These are phyloP conservation scores for Ammodytes marinus DNA, from an alignment of 2,113 vertebrate species.

Conservation along the genomic window DNA sequence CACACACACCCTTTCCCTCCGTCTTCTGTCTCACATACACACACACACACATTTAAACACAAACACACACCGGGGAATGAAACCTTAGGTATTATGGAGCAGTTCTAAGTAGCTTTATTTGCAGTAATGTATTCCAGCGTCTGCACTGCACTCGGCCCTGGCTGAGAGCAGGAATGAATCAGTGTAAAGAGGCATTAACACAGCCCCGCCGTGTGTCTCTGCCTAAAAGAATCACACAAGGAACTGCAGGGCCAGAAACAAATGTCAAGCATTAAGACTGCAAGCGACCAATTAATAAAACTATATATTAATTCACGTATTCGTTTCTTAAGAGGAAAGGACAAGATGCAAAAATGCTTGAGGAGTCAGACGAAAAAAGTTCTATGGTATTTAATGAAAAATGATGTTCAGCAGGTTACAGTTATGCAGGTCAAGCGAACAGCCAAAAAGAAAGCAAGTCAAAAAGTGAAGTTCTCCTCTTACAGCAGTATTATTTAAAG, in stretches of 20 bases:
- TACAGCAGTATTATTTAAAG: too few relatives aligned
- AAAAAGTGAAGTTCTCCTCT: too few relatives aligned
- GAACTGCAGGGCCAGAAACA: background rate
- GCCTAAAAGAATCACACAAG: conserved; percentile 54
- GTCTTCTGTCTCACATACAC: background rate
- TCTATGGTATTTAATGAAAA: too few relatives aligned
- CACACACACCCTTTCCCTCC: background rate
- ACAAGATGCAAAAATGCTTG: too few relatives aligned
- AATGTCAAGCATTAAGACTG: too few relatives aligned
- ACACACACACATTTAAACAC: conserved; percentile 8
- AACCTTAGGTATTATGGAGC: conserved; percentile 29
- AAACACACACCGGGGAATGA: conserved; percentile 18
- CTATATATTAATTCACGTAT: too few relatives aligned
- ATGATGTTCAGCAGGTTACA: too few relatives aligned
- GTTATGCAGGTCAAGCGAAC: too few relatives aligned
- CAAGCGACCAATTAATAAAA: too few relatives aligned
- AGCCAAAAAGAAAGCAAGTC: too few relatives aligned
- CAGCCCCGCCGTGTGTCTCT: conserved; percentile 32
- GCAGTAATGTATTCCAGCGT: conserved; percentile 51
- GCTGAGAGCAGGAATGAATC: conserved; percentile 49
- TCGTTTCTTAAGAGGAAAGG: too few relatives aligned
- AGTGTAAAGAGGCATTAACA: conserved; percentile 35
- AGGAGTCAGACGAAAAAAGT: too few relatives aligned
- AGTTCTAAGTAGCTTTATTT: conserved; percentile 58
- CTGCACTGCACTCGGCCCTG: conserved; percentile 16